Evolutionary conservation across 2,888 invertebrate genomes (phyloP).

Genomic region (Tyria jacobaeae): DNA sequence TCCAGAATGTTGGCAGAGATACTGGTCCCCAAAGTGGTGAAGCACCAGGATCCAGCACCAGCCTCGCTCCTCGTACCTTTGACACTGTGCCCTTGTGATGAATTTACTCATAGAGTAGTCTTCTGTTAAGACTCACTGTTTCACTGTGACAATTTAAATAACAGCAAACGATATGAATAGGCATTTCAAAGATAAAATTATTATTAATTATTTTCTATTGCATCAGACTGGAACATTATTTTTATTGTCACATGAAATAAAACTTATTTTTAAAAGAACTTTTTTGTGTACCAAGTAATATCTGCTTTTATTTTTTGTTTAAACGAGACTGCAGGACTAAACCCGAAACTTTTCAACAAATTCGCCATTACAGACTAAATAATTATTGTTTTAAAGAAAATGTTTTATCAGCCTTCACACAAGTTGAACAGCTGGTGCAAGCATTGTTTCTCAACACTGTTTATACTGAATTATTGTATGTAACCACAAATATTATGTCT

Average conservation of each 20-base stretch:
- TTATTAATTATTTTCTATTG: slow-evolving; percentile 43
- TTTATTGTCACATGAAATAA: slow-evolving; percentile 73
- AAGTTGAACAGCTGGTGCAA: slow-evolving; percentile 71
- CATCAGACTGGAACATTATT: slow-evolving; percentile 28
- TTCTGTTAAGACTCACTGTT: slow-evolving; percentile 51
- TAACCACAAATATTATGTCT: slow-evolving; percentile 85
- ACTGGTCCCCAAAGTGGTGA: slow-evolving; percentile 87
- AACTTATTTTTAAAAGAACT: slow-evolving; percentile 64
- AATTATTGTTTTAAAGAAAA: slow-evolving; percentile 68
- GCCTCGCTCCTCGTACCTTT: slow-evolving; percentile 75
- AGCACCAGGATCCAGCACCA: slow-evolving; percentile 87
- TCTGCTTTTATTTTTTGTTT: slow-evolving; percentile 72
- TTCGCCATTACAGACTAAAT: slow-evolving; percentile 63
- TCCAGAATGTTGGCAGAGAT: slow-evolving; percentile 84
- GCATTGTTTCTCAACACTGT: slow-evolving; percentile 78
- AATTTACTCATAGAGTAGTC: slow-evolving; percentile 67
- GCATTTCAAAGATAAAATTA: slow-evolving; percentile 31
- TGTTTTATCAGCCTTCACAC: slow-evolving; percentile 72
- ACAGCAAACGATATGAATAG: slow-evolving; percentile 42
- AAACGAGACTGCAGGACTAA: slow-evolving; percentile 64
- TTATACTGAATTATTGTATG: slow-evolving; percentile 84
- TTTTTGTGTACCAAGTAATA: slow-evolving; percentile 71
- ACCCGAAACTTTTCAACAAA: slow-evolving; percentile 60
- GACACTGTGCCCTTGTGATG: slow-evolving; percentile 83
- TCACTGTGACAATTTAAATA: slow-evolving; percentile 75